Percentiles rank a stretch among this genome's conserved stretches.
These are phyloP conservation scores for Leptobrachium ailaonicum DNA, from an alignment of 2,113 vertebrate species.

Conservation along the genomic window DNA sequence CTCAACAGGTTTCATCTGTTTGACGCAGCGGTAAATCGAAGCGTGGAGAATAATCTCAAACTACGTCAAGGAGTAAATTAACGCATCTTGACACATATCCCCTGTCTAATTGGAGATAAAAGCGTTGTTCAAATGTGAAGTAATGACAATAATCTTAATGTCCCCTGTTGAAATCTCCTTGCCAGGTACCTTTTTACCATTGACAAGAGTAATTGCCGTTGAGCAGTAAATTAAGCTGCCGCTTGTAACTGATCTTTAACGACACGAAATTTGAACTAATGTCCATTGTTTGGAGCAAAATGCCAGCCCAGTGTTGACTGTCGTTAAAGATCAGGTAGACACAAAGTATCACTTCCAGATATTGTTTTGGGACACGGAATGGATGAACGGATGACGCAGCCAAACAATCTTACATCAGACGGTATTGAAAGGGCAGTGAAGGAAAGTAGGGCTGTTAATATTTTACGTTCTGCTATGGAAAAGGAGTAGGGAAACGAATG, in stretches of 20 bases:
- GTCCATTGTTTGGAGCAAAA: slow-evolving; percentile 21
- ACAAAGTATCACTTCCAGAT: slow-evolving; percentile 2
- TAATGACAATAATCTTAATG: slow-evolving; percentile 19
- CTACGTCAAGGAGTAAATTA: slow-evolving; percentile 3
- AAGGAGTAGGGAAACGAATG: slow-evolving; percentile 16
- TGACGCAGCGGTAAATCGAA: slow-evolving; percentile 25
- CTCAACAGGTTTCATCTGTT: slow-evolving; percentile 14
- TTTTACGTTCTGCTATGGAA: slow-evolving; percentile 29
- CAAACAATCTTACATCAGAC: slow-evolving; percentile 28
- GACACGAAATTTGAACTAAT: slow-evolving; percentile 33
- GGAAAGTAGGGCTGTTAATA: slow-evolving; percentile 41
- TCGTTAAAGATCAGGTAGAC: slow-evolving; percentile 41
- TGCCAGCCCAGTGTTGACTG: slow-evolving; percentile 25
- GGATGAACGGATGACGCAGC: background rate
- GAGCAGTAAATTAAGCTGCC: slow-evolving; percentile 48
- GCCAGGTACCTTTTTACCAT: slow-evolving; percentile 20
- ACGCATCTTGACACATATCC: background rate
- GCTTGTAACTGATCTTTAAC: slow-evolving; percentile 45
- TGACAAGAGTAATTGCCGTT: slow-evolving; percentile 30
- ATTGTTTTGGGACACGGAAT: slow-evolving; percentile 10
- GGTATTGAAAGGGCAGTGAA: slow-evolving; percentile 7
- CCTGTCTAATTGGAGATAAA: slow-evolving; percentile 22
- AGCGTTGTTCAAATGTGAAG: slow-evolving; percentile 13
- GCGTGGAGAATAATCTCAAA: background rate
- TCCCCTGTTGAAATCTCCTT: slow-evolving; percentile 2